Evolutionary conservation across 2,113 vertebrate genomes (phyloP).

Genomic region (Dryoscopus gambensis): DNA sequence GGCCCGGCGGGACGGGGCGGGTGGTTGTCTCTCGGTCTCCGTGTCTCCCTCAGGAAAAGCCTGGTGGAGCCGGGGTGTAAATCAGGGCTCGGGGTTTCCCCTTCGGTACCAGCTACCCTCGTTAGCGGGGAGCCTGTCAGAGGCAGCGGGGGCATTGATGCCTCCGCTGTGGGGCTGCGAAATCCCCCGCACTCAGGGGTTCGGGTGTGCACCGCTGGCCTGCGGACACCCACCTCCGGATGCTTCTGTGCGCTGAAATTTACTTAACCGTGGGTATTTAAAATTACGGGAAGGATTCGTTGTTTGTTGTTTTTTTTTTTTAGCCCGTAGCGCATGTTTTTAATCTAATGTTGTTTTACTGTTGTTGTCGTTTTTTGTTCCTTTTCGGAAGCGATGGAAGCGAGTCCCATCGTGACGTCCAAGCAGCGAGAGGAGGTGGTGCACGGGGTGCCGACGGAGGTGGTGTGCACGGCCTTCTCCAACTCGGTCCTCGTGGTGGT

Average conservation of each 20-base stretch:
- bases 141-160: not conserved
- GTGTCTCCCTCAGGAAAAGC: not conserved
- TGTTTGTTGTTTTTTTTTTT: too few relatives aligned
- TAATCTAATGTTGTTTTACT: not conserved
- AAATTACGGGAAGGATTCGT: not conserved
- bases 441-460: constrained; percentile 84
- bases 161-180: not conserved
- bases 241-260: not conserved
- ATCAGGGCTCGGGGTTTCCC: not conserved
- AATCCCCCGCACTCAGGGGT: accelerated
- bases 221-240: not conserved
- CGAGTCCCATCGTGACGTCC: constrained; percentile 74
- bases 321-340: not conserved
- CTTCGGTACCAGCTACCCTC: not conserved
- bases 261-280: not conserved
- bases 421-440: constrained; percentile 80
- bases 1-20: not conserved
- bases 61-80: too few relatives aligned
- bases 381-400: constrained; percentile 70
- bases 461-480: constrained; percentile 91
- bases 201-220: too few relatives aligned
- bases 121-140: not conserved
- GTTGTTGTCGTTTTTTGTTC: accelerated
- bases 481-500: constrained; percentile 90
- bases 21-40: accelerated